Evolutionary conservation across 1,140 invertebrate species (phyloP), one percentile per base, ranked within the genome.

Genomic region (Hylaeus anthracinus): DNA sequence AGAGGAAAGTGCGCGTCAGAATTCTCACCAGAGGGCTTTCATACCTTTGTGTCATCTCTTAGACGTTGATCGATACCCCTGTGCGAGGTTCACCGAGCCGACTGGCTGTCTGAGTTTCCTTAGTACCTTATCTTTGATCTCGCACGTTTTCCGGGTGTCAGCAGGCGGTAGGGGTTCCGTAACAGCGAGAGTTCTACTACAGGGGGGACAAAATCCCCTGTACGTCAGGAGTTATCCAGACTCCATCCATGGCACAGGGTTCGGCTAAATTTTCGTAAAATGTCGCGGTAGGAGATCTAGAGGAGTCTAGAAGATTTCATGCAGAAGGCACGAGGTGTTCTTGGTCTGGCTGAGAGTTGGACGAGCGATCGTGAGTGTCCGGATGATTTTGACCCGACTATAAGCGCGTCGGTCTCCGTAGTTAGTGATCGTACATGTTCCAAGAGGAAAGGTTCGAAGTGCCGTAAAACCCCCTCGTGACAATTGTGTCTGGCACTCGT

Each of bases 401-500:
- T n/a, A 53, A 48, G 4, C 45, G 10, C 71, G 72, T 64, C 14
- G 45, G 41, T 60, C 70, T 60, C 51, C 69, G 63, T 79, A 53
- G 61, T 66, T 43, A 65, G 71, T 79, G 73, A 55, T 72, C 67
- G 82, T 61, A 58, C 73, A 60, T 79, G 73, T 72, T 69, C 70
- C 58, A 74, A 70, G 85, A 87, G 87, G 80, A 86, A 87, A 88
- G 86, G 79, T 77, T 72, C 75, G 55, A 79, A 84, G 82, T 85
- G 69, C 77, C 76, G 82, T 51, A 51, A 79, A 86, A 86, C 84
- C 88, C 26, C 83, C 86, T 89, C 82, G 86, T 89, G 90, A 91
- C 90, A 91, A 91, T 92, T 89, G 90, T 88, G 90, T 90, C 90
- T 92, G 89, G 88, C 88, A 90, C 66, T 85, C 81, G 85, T 90